phyloP scores from a whole-genome alignment of 2,113 vertebrate species.

The Chelonoidis abingdonii region DNA sequence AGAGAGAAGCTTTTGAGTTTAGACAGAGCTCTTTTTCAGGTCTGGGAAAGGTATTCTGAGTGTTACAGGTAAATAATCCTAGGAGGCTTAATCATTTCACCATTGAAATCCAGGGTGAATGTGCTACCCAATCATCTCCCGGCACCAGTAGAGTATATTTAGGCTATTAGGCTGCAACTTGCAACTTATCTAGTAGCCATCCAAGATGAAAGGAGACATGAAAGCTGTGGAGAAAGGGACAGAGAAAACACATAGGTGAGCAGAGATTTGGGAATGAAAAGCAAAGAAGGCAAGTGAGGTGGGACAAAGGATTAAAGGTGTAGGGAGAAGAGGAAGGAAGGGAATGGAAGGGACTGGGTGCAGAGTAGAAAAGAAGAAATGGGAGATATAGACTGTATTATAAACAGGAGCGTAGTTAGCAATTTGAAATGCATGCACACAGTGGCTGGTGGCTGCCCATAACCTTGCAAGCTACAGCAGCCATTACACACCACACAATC shows the following conservation, averaged over 20 bases:
- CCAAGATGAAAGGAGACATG: neutral
- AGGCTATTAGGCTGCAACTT: neutral
- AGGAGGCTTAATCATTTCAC: neutral
- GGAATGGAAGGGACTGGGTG: neutral
- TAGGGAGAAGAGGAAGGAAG: neutral
- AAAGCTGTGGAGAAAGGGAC: neutral
- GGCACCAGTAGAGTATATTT: accelerated
- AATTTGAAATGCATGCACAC: neutral
- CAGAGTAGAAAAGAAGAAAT: neutral
- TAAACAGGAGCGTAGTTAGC: neutral
- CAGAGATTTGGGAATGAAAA: neutral
- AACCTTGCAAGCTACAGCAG: conserved; percentile 55
- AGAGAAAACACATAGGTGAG: neutral
- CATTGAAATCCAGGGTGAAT: neutral
- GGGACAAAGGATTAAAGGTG: neutral
- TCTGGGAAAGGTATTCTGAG: too few relatives aligned
- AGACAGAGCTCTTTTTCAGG: too few relatives aligned
- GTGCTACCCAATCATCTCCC: accelerated
- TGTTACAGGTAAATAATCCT: too few relatives aligned
- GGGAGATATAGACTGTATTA: neutral
- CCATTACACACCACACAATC: neutral
- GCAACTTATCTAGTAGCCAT: neutral
- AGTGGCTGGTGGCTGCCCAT: conserved; percentile 29
- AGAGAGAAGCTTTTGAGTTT: too few relatives aligned
- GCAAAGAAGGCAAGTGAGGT: neutral